phyloP scores from a whole-genome alignment of 2,113 vertebrate species.

The Lasiurus cinereus region DNA sequence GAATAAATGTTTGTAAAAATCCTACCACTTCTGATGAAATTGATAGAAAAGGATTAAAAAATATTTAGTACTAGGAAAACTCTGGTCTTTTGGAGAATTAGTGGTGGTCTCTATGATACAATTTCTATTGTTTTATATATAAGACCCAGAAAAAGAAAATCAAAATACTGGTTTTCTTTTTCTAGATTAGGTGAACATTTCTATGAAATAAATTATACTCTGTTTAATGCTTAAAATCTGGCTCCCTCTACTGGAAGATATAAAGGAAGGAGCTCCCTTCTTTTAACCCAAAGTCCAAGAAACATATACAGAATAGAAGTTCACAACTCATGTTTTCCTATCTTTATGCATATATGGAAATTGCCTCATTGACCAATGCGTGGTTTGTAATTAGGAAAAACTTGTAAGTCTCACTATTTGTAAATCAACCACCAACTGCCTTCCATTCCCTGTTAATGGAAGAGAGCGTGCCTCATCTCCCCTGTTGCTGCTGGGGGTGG shows the following conservation, averaged over 20 bases:
- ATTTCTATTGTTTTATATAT: neutral
- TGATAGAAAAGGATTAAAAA: neutral
- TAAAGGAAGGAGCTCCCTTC: neutral
- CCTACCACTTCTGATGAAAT: slow-evolving; percentile 29
- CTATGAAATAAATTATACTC: neutral
- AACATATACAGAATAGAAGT: neutral
- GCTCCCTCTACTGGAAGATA: slow-evolving; percentile 77
- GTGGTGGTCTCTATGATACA: neutral
- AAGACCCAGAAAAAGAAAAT: neutral
- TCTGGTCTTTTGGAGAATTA: neutral
- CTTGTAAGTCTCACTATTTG: neutral
- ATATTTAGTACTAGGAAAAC: neutral
- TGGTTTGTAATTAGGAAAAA: neutral
- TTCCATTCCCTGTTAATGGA: neutral
- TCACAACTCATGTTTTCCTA: neutral
- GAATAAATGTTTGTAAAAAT: neutral
- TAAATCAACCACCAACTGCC: neutral
- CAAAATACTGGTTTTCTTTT: slow-evolving; percentile 20
- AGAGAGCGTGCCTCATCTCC: too few species aligned
- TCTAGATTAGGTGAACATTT: neutral
- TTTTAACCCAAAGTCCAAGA: neutral
- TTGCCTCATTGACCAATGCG: neutral
- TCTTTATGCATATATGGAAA: neutral
- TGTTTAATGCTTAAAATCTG: slow-evolving; percentile 67
- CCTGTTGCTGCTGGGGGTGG: too few species aligned